Conservation (phyloP, 2,888 invertebrate genomes). For the Seira sanloemensis region DNA sequence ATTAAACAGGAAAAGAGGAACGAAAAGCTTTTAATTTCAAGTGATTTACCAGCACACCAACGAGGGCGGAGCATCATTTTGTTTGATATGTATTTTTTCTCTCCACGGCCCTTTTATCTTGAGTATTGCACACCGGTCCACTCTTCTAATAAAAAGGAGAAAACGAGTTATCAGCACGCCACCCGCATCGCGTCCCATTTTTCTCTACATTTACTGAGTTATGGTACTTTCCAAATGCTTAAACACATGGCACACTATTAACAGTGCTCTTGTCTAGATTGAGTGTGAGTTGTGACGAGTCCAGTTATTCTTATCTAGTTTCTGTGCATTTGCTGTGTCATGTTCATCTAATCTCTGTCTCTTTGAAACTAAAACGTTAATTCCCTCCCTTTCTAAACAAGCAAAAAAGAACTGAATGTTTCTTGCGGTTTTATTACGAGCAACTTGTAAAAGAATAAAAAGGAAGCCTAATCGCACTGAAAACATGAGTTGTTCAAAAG, state of each 20-base stretch:
- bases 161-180: neutral
- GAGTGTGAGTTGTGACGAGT: neutral
- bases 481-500: slow-evolving; percentile 46
- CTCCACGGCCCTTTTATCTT: neutral
- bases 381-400: neutral
- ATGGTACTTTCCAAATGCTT: too few species aligned
- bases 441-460: neutral
- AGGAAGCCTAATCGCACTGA: slow-evolving; percentile 29
- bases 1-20: slow-evolving; percentile 22
- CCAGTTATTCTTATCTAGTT: neutral
- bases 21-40: slow-evolving; percentile 27
- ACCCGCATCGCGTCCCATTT: neutral
- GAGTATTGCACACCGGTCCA: neutral
- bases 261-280: neutral
- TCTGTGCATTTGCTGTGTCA: neutral
- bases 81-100: neutral
- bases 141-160: neutral
- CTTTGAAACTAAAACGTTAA: too few species aligned
- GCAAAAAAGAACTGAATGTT: neutral
- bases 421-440: neutral
- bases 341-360: neutral
- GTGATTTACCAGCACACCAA: slow-evolving; percentile 26
- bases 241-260: neutral
- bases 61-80: neutral
- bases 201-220: too few species aligned